These are phyloP conservation scores for Sebastiscus tertius DNA, from an alignment of 2,797 vertebrate genomes.

Conservation along the genomic window DNA sequence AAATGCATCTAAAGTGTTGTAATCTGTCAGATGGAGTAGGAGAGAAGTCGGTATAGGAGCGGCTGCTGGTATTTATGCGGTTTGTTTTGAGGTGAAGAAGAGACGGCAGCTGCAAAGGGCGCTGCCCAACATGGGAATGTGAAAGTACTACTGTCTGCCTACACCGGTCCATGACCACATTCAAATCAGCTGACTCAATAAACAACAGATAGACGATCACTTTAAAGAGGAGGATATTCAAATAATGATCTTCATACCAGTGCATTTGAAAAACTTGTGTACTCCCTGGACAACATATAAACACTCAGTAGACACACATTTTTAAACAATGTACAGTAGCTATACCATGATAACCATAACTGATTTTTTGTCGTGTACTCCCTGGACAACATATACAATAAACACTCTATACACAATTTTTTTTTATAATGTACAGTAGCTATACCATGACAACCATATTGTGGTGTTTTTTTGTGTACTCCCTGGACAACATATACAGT, in stretches of 20 bases:
- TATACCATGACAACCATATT: background rate
- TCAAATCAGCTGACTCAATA: background rate
- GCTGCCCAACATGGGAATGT: constrained; percentile 12
- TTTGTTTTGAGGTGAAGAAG: background rate
- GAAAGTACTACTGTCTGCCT: background rate
- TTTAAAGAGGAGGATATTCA: background rate
- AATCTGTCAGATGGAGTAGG: background rate
- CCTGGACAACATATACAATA: background rate
- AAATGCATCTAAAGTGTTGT: background rate
- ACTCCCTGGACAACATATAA: background rate
- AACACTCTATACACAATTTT: no score
- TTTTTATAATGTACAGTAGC: no score
- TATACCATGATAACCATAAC: background rate
- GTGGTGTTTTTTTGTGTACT: background rate
- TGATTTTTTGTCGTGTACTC: background rate
- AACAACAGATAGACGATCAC: background rate
- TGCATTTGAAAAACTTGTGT: background rate
- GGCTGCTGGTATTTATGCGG: background rate
- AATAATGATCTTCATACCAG: no score
- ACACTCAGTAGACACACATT: background rate
- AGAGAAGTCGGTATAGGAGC: background rate
- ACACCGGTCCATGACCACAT: background rate
- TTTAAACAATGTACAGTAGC: no score
- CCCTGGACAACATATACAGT: background rate
- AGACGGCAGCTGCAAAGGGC: constrained; percentile 16